A percentile compares a stretch with the other conserved stretches of the same genome.
Conservation (phyloP, 2,113 vertebrate genomes). For the Falcunculus frontatus region DNA sequence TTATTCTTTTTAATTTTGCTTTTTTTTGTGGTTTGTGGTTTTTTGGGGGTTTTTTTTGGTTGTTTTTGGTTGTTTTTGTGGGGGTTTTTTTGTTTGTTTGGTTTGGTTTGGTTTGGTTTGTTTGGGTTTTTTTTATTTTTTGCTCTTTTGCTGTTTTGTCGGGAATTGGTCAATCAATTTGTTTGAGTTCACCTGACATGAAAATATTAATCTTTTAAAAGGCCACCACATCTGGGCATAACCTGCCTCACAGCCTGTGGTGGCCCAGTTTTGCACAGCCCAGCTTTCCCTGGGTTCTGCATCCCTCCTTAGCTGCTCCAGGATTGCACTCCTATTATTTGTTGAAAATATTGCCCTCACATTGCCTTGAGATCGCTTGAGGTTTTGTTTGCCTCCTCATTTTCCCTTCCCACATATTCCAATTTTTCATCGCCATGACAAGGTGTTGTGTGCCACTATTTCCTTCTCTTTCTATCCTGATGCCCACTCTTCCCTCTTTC, state of each 20-base stretch:
- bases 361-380: not conserved
- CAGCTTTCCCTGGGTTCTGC: not conserved
- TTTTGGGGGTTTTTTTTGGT: not conserved
- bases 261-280: not conserved
- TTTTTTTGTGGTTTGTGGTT: not conserved
- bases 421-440: not conserved
- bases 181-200: not conserved
- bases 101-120: not conserved
- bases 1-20: not conserved
- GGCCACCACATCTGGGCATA: not conserved
- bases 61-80: not conserved
- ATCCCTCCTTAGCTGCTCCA: not conserved
- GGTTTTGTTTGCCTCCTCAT: not conserved
- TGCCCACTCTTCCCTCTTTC: not conserved
- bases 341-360: not conserved
- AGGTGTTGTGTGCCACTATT: not conserved
- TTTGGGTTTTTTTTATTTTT: not conserved
- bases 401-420: not conserved
- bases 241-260: not conserved
- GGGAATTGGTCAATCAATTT: not conserved
- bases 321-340: not conserved
- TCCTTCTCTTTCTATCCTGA: not conserved
- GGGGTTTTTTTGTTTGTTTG: not conserved
- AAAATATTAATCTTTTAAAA: not conserved
- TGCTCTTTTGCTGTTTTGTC: not conserved